These are phyloP conservation scores for Enteromius afrohamiltoni DNA, from an alignment of 2,797 vertebrate genomes.

Conservation along the genomic window DNA sequence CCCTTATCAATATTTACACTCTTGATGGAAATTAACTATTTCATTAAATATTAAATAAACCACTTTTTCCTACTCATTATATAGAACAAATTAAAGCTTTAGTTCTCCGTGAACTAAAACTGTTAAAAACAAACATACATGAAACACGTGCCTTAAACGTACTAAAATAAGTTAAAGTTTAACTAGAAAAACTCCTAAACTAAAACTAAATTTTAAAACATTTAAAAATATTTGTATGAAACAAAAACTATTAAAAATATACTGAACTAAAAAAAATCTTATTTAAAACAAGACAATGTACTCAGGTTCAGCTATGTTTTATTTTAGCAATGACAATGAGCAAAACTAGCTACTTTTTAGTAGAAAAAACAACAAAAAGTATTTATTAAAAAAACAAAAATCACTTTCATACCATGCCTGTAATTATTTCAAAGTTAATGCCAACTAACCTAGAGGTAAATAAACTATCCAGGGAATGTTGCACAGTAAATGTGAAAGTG, in stretches of 20 bases:
- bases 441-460: conserved; percentile 47
- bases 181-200: neutral
- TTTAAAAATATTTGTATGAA: neutral
- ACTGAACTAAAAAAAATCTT: neutral
- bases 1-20: neutral
- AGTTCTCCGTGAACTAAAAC: neutral
- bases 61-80: neutral
- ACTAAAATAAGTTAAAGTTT: neutral
- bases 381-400: no score
- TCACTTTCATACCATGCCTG: neutral
- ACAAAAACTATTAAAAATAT: neutral
- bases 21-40: neutral
- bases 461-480: conserved; percentile 22
- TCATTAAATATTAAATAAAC: neutral
- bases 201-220: neutral
- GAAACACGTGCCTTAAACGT: neutral
- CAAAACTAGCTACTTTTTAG: no score
- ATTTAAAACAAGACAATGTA: neutral
- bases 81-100: neutral
- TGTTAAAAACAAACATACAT: neutral
- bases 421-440: conserved; percentile 55
- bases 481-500: conserved; percentile 77
- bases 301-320: neutral
- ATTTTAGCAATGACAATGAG: neutral
- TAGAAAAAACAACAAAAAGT: neutral